These are phyloP conservation scores for Uloborus diversus DNA, from an alignment of 1,140 invertebrate genomes.

Conservation along the genomic window DNA sequence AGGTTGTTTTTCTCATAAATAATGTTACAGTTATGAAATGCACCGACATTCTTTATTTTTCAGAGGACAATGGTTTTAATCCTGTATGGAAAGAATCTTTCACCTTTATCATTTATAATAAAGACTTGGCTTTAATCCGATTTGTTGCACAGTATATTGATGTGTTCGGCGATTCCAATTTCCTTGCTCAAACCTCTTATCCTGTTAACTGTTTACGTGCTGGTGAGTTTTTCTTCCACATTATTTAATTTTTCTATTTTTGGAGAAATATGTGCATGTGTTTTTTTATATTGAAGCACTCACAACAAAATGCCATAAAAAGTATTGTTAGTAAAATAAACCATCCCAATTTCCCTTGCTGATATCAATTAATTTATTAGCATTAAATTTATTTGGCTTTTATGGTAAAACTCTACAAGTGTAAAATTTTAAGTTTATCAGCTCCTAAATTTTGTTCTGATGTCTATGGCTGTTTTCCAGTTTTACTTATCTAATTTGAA, in stretches of 20 bases:
- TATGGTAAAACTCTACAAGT: neutral
- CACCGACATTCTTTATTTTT: too few species aligned
- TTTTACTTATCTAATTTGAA: too few species aligned
- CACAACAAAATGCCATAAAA: neutral
- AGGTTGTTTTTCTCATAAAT: too few species aligned
- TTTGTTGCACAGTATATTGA: conserved; percentile 97
- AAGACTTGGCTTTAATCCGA: conserved; percentile 86
- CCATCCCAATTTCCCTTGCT: neutral
- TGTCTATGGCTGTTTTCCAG: too few species aligned
- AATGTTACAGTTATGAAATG: too few species aligned
- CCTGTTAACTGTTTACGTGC: conserved; percentile 72
- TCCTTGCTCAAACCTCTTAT: conserved; percentile 96
- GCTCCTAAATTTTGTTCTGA: too few species aligned
- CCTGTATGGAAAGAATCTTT: conserved; percentile 92
- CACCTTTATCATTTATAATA: conserved; percentile 88
- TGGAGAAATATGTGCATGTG: too few species aligned
- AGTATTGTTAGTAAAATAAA: neutral
- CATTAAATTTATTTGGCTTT: neutral
- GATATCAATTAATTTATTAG: neutral
- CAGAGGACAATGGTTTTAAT: conserved; percentile 96
- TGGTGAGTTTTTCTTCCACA: conserved; percentile 60
- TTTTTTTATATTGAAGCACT: too few species aligned
- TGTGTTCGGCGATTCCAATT: conserved; percentile 97
- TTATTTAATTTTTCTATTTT: neutral
- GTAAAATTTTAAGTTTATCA: too few species aligned